These are phyloP conservation scores for Orchestia grillus DNA, from an alignment of 1,140 invertebrate genomes.

Conservation along the genomic window DNA sequence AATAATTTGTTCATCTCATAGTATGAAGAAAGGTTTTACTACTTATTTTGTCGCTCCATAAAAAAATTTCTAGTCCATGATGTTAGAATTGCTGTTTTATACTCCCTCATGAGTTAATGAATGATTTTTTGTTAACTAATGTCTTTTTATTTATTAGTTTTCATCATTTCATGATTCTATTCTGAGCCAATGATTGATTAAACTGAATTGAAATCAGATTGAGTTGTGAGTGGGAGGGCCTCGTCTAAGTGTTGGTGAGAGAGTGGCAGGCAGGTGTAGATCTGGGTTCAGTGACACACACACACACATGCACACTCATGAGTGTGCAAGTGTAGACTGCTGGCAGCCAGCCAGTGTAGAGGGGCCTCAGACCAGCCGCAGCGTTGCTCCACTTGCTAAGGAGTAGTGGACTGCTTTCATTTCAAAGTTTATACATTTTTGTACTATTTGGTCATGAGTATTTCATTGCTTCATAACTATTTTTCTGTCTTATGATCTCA, in stretches of 20 bases:
- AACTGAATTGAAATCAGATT: neutral
- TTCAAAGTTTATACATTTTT: neutral
- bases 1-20: too few species aligned
- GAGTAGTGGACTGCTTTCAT: neutral
- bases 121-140: too few species aligned
- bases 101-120: too few species aligned
- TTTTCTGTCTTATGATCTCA: neutral
- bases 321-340: neutral
- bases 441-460: too few species aligned
- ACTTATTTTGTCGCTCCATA: too few species aligned
- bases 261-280: neutral
- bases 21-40: too few species aligned
- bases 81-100: too few species aligned
- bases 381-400: neutral
- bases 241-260: neutral
- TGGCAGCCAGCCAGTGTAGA: neutral
- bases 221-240: neutral
- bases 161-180: neutral
- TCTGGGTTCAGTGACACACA: slow-evolving; percentile 1
- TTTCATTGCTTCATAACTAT: too few species aligned
- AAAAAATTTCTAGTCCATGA: too few species aligned
- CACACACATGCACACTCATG: neutral
- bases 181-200: neutral
- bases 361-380: neutral
- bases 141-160: too few species aligned